Evolutionary conservation across 2,888 invertebrate species (phyloP), one percentile per base, ranked within the genome.

Genomic region (Lasioglossum leucozonium): DNA sequence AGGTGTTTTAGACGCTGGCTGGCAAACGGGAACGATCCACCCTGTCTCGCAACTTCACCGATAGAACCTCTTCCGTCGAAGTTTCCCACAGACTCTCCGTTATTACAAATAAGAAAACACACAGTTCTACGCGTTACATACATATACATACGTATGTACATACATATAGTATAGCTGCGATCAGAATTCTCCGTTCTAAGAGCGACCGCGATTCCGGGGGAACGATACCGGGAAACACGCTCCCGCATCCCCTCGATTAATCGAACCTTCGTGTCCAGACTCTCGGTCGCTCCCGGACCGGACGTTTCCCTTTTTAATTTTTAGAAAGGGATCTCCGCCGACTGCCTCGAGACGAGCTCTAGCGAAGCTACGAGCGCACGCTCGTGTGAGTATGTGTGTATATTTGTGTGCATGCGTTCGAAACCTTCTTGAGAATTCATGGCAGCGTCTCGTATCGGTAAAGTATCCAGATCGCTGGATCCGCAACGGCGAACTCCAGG

Each of bases 381-480:
- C 40, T n/a, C n/a, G n/a, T n/a, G 40, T 8, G 40, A 10, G 51
- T 8, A 18, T 4, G 18, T 51, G 22, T 42, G 42, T 42, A 11
- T 13, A 37, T 37, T 4, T 18, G 67, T 67, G 74, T 72, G 84
- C 76, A 81, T 73, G 82, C 73, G 72, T 42, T 77, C 62, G 58
- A 30, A 58, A 67, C 62, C 89, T 85, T 72, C 77, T 88, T 88
- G 77, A 79, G 84, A 85, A 88, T 89, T 88, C 87, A 87, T 85
- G 76, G 69, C 72, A 67, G 67, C 82, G 82, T 84, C 82, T 71
- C 88, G 82, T 82, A 77, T 80, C 82, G 77, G 88, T 86, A 86
- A 88, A 88, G 86, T 88, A 86, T 86, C 88, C 80, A 79, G 88
- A 88, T 84, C 88, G 84, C 79, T 88, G 86, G 88, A 88, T 88